These are phyloP conservation scores for Oreochromis mossambicus DNA, from an alignment of 2,797 vertebrate species.

Conservation along the genomic window DNA sequence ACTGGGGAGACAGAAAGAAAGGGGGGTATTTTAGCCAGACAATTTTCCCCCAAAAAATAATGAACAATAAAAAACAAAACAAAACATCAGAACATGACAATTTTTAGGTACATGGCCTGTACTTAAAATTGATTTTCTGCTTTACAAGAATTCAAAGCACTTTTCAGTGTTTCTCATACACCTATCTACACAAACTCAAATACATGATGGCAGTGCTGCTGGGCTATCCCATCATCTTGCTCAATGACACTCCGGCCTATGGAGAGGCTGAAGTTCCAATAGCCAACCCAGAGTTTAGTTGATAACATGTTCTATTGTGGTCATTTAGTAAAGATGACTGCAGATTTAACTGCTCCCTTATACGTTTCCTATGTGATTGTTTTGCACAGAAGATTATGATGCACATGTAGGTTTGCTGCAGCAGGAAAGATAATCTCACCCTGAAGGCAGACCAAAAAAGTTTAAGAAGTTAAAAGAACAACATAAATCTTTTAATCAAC, in stretches of 20 bases:
- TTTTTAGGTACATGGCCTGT: neutral
- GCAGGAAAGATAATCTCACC: neutral
- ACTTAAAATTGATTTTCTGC: neutral
- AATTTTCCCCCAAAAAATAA: neutral
- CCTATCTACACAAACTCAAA: neutral
- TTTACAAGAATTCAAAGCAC: neutral
- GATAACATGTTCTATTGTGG: neutral
- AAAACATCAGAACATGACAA: neutral
- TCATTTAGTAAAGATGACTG: neutral
- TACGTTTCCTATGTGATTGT: rapidly evolving
- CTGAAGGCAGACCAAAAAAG: neutral
- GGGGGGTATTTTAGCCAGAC: neutral
- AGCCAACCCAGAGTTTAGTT: neutral
- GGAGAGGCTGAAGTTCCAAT: neutral
- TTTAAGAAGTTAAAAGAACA: neutral
- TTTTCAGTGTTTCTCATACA: neutral
- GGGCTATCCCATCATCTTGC: neutral
- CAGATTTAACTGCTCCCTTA: neutral
- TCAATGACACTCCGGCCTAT: neutral
- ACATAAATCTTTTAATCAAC: neutral
- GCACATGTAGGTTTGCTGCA: neutral
- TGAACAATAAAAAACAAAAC: neutral
- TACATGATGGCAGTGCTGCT: neutral
- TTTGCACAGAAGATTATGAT: neutral
- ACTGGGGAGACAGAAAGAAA: slow-evolving; percentile 8